Evolutionary conservation across 1,140 invertebrate genomes (phyloP), one percentile per base, ranked within the genome.

Genomic region (Ceratina calcarata): DNA sequence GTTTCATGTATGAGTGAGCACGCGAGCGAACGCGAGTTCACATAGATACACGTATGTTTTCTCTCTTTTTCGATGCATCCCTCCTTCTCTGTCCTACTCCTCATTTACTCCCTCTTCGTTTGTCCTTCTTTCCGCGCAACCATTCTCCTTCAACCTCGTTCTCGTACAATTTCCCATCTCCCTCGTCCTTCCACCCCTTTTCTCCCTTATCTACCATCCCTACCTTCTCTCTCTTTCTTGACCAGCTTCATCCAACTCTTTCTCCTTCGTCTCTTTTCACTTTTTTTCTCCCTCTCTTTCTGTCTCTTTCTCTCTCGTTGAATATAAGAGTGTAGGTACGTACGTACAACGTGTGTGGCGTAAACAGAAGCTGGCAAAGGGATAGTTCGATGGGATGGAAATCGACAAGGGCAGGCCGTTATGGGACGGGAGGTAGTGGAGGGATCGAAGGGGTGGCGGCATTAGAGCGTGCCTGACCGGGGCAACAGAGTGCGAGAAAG

Each of bases 361-460:
- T 66, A 65, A 20, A 65, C 24, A 58, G 68, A 60, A 81, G 69
- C 66, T 65, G 65, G 76, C 49, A 49, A 75, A 71, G 61, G 57
- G 60, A 68, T 27, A 27, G 32, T 37, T 57, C 20, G 61, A 49
- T 57, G 73, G 68, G 69, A 66, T 37, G 77, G 70, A 73, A 64
- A 71, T 57, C 57, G 75, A 60, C 55, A 78, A 82, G 78, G 73
- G 78, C 79, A 76, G 83, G 83, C 53, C 68, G 51, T 51, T 45
- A 61, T 57, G 58, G 64, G n/a, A 57, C 62, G 83, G 67, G 71
- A 71, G 81, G 64, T 73, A 57, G 84, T 81, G 83, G 83, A 72
- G 79, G 79, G 79, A 77, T 81, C 73, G 62, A 85, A 84, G 80
- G 80, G 84, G 83, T 82, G 84, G 74, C 84, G 74, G 83, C 83